A percentile compares a stretch with the other conserved stretches of the same genome.
These are phyloP conservation scores for Lathronympha strigana DNA, from an alignment of 2,888 invertebrate genomes.

Conservation along the genomic window DNA sequence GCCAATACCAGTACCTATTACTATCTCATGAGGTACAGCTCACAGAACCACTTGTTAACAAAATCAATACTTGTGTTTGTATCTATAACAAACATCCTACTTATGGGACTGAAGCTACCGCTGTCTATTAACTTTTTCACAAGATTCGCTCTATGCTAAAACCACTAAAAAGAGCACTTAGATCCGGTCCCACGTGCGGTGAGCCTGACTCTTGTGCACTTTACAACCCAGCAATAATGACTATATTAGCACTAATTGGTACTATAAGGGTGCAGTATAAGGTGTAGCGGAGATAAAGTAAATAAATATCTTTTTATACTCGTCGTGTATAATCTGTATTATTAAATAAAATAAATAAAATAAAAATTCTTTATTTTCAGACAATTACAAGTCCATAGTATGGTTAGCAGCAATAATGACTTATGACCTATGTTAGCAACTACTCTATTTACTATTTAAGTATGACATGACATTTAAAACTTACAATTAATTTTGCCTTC, in stretches of 20 bases:
- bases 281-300: conserved; percentile 14
- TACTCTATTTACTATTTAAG: no score
- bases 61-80: background rate
- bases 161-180: conserved; percentile 41
- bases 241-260: conserved; percentile 40
- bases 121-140: conserved; percentile 8
- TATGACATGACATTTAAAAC: no score
- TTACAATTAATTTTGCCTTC: no score
- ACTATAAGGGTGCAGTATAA: background rate
- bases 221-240: conserved; percentile 31
- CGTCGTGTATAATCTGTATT: no score
- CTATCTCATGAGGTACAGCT: no score
- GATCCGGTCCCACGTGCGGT: conserved; percentile 25
- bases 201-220: conserved; percentile 36
- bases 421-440: no score
- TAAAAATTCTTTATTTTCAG: no score
- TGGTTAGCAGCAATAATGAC: no score
- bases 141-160: conserved; percentile 25
- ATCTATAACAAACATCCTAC: no score
- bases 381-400: no score
- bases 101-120: conserved; percentile 14
- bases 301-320: background rate
- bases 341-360: no score
- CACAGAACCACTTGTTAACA: background rate
- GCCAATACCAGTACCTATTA: no score